phyloP scores from a whole-genome alignment of 2,888 invertebrate species.

The Ichneumoninae sp. region DNA sequence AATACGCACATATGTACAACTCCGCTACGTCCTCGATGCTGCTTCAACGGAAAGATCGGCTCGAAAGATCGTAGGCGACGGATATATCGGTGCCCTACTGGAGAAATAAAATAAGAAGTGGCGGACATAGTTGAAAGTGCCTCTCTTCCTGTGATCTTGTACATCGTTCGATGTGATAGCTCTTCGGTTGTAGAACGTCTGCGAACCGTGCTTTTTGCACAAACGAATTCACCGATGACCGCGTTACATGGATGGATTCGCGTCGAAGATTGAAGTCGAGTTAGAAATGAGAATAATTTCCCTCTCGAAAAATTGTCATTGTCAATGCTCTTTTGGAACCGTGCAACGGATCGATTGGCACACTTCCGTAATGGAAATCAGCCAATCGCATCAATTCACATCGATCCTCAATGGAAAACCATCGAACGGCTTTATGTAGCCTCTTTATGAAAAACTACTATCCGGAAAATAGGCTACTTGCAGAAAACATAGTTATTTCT shows the following conservation, averaged over 20 bases:
- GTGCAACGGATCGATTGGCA: background rate
- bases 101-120: background rate
- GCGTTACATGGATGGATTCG: background rate
- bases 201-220: background rate
- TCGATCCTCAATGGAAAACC: background rate
- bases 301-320: background rate
- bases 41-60: background rate
- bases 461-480: too few species aligned
- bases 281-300: background rate
- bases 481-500: too few species aligned
- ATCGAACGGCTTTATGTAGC: background rate
- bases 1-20: slow-evolving; percentile 2
- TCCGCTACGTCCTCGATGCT: background rate
- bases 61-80: background rate
- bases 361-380: background rate
- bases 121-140: background rate
- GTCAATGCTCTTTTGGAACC: background rate
- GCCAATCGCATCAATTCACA: background rate
- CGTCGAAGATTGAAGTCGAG: background rate
- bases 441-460: background rate
- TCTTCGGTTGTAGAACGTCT: background rate
- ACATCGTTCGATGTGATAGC: background rate
- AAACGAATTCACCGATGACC: background rate
- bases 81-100: background rate
- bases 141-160: background rate